Conservation (phyloP, 2,113 vertebrate genomes). For the Salminus brasiliensis region DNA sequence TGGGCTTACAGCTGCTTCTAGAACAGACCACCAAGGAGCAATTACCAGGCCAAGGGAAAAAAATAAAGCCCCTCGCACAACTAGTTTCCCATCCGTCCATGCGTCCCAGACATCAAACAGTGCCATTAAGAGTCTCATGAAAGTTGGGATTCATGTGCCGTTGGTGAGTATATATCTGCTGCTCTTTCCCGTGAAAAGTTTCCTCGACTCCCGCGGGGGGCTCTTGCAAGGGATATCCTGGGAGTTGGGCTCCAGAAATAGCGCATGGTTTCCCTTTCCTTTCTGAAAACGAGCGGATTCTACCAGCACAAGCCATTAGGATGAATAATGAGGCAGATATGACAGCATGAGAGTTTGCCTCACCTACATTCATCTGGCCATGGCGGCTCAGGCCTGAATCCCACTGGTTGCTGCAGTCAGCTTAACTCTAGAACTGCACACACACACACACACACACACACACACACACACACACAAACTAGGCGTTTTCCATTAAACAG, state of each 20-base stretch:
- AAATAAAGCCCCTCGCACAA: conserved; percentile 27
- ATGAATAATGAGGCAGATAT: conserved; percentile 53
- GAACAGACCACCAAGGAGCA: conserved; percentile 55
- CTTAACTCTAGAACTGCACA: background rate
- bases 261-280: conserved; percentile 20
- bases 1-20: conserved; percentile 50
- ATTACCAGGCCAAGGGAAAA: conserved; percentile 45
- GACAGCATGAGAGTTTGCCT: conserved; percentile 50
- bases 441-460: no score
- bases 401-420: background rate
- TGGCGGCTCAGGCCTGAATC: conserved; percentile 3
- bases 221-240: conserved; percentile 37
- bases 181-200: conserved; percentile 35
- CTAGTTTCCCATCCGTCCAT: conserved; percentile 47
- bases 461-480: no score
- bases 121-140: conserved; percentile 49
- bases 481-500: background rate
- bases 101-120: conserved; percentile 62
- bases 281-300: conserved; percentile 26
- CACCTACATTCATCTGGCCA: conserved; percentile 38
- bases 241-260: conserved; percentile 42
- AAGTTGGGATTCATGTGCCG: conserved; percentile 54
- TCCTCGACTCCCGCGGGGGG: conserved; percentile 12
- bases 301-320: conserved; percentile 36
- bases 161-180: conserved; percentile 40